Percentiles rank a stretch among this genome's conserved stretches.
phyloP scores from a whole-genome alignment of 2,113 vertebrate species.

The Oryzias javanicus region DNA sequence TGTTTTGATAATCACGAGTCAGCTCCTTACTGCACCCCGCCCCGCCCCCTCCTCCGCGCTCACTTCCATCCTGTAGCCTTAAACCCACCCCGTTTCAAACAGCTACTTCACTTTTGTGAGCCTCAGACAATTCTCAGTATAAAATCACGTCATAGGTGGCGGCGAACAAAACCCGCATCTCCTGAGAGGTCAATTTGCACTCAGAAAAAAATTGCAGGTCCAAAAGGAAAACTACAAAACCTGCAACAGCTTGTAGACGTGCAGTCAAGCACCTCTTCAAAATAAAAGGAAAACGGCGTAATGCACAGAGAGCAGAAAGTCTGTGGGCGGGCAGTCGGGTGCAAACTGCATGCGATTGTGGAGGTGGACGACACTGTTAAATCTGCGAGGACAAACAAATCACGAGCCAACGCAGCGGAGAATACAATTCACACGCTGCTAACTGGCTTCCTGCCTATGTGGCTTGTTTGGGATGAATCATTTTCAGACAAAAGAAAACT shows the following conservation, averaged over 20 bases:
- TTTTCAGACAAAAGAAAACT: too few species aligned
- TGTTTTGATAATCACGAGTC: slow-evolving; percentile 32
- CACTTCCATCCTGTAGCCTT: neutral
- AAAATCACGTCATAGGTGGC: neutral
- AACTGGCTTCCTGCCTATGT: too few species aligned
- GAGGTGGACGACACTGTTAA: slow-evolving; percentile 21
- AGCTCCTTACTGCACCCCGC: slow-evolving; percentile 2
- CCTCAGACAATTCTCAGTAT: neutral
- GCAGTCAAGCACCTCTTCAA: neutral
- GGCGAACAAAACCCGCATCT: slow-evolving; percentile 2
- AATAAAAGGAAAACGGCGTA: neutral
- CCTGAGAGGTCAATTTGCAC: slow-evolving; percentile 3
- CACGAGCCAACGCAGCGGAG: neutral
- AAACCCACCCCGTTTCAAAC: neutral
- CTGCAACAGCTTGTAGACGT: neutral
- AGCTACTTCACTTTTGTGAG: neutral
- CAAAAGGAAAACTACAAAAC: too few species aligned
- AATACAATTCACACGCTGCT: too few species aligned
- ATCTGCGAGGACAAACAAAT: slow-evolving; percentile 20
- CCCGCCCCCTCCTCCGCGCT: neutral
- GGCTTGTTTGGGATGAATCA: too few species aligned
- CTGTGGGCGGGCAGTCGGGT: slow-evolving; percentile 21
- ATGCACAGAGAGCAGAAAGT: neutral
- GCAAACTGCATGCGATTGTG: slow-evolving; percentile 9
- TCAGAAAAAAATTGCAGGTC: neutral